Percentiles rank a stretch among this genome's conserved stretches.
These are phyloP conservation scores for Dascillus cervinus DNA, from an alignment of 2,888 invertebrate genomes.

Conservation along the genomic window DNA sequence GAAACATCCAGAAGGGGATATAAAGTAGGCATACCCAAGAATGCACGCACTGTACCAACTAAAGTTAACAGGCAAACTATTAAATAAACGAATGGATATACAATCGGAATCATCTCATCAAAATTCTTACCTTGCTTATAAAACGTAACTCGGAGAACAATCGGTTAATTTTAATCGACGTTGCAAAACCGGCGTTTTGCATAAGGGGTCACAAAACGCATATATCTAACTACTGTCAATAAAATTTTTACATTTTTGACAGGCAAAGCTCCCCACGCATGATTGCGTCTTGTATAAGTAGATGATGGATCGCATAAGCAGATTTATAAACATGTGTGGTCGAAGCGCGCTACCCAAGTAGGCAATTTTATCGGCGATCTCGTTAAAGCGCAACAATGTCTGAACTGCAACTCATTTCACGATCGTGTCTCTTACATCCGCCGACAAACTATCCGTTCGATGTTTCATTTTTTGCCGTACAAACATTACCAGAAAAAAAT, in stretches of 20 bases:
- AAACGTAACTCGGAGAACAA: neutral
- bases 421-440: constrained; percentile 9
- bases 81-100: constrained; percentile 4
- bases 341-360: constrained; percentile 11
- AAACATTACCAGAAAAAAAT: too few species aligned
- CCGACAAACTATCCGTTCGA: constrained; percentile 6
- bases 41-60: too few species aligned
- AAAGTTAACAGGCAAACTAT: too few species aligned
- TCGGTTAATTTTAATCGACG: neutral
- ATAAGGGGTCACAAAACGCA: too few species aligned
- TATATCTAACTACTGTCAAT: neutral
- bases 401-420: constrained; percentile 11
- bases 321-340: constrained; percentile 15
- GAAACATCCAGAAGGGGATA: too few species aligned
- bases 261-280: constrained; percentile 11
- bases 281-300: constrained; percentile 11
- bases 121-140: constrained; percentile 6
- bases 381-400: constrained; percentile 12
- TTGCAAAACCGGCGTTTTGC: constrained; percentile 1
- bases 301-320: constrained; percentile 15
- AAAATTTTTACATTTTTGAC: constrained; percentile 1
- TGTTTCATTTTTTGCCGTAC: neutral
- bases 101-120: constrained; percentile 7
- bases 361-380: constrained; percentile 12
- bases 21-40: too few species aligned